Evolutionary conservation across 2,113 vertebrate genomes (phyloP).

Genomic region (Anas platyrhynchos): DNA sequence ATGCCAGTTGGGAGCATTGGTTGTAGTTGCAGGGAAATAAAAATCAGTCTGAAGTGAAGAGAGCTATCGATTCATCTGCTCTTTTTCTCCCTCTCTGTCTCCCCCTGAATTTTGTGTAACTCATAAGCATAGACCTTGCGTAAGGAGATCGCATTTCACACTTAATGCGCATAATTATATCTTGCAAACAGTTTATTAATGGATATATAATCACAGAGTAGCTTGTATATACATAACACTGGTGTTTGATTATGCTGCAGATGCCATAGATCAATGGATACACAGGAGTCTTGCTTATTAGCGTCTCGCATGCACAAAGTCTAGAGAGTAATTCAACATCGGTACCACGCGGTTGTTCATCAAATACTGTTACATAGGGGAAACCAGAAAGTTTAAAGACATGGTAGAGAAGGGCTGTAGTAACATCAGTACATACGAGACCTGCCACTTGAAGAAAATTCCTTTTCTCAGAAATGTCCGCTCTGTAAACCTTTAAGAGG

Average conservation of each 20-base stretch:
- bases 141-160: slow-evolving; percentile 13
- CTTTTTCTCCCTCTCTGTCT: background rate
- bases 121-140: background rate
- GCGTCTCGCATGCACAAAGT: background rate
- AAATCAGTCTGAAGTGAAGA: background rate
- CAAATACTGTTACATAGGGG: background rate
- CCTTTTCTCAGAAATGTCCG: background rate
- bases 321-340: background rate
- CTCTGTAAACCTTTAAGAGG: background rate
- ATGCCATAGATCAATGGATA: slow-evolving; percentile 55
- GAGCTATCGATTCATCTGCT: background rate
- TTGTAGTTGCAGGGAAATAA: background rate
- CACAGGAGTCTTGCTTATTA: background rate
- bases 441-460: background rate
- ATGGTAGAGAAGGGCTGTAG: background rate
- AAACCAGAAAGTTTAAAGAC: background rate
- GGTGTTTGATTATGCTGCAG: slow-evolving; percentile 44
- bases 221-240: slow-evolving; percentile 26
- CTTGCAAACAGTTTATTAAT: slow-evolving; percentile 57
- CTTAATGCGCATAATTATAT: slow-evolving; percentile 48
- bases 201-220: slow-evolving; percentile 46
- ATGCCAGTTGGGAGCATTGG: background rate
- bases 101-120: background rate
- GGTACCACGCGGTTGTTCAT: background rate
- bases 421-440: background rate